A percentile compares a stretch with the other conserved stretches of the same genome.
These are phyloP conservation scores for Passer domesticus DNA, from an alignment of 2,113 vertebrate species.

Conservation along the genomic window DNA sequence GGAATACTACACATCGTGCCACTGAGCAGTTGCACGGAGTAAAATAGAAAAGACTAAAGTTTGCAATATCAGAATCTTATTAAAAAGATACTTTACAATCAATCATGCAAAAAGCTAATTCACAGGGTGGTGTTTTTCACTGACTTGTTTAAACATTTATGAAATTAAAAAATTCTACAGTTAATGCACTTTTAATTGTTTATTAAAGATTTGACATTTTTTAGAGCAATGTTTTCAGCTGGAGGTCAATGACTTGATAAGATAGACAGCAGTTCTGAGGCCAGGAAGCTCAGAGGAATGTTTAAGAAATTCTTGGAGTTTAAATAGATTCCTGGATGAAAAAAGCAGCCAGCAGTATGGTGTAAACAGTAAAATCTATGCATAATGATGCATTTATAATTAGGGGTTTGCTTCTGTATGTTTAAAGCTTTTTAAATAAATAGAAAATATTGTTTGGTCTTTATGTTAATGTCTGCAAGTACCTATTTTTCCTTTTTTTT, in stretches of 20 bases:
- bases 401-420: slow-evolving; percentile 67
- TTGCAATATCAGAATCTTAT: slow-evolving; percentile 66
- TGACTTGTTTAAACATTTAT: slow-evolving; percentile 71
- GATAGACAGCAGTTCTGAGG: slow-evolving; percentile 59
- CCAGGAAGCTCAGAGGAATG: slow-evolving; percentile 55
- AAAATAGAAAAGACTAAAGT: slow-evolving; percentile 54
- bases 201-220: slow-evolving; percentile 70
- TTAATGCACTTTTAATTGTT: slow-evolving; percentile 75
- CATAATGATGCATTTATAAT: slow-evolving; percentile 51
- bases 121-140: slow-evolving; percentile 76
- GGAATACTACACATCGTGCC: background rate
- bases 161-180: slow-evolving; percentile 70
- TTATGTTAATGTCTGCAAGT: slow-evolving; percentile 67
- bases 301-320: slow-evolving; percentile 45
- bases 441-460: slow-evolving; percentile 70
- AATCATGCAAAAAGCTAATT: slow-evolving; percentile 73
- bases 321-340: slow-evolving; percentile 52
- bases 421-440: slow-evolving; percentile 69
- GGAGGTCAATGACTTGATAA: slow-evolving; percentile 63
- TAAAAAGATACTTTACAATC: slow-evolving; percentile 71
- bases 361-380: slow-evolving; percentile 57
- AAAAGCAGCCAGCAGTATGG: slow-evolving; percentile 56
- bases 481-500: slow-evolving; percentile 44
- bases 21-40: background rate
- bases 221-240: slow-evolving; percentile 68